These are phyloP conservation scores for Toxonevra muliebris DNA, from an alignment of 2,888 invertebrate species.

Conservation along the genomic window DNA sequence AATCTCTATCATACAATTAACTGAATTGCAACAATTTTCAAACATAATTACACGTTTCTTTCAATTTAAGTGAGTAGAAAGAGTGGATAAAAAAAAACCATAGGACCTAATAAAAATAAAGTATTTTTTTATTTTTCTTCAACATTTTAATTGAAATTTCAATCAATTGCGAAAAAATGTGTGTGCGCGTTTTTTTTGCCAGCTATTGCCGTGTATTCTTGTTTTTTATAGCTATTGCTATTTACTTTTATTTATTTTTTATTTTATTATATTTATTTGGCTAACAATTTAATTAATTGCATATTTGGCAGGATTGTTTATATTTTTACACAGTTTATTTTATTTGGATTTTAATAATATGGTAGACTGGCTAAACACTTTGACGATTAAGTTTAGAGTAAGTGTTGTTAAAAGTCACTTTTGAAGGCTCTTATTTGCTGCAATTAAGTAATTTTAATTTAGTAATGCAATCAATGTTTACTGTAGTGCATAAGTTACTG, in stretches of 20 bases:
- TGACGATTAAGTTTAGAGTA: too few relatives aligned
- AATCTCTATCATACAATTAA: too few relatives aligned
- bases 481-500: neutral
- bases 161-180: neutral
- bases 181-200: too few relatives aligned
- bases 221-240: neutral
- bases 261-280: neutral
- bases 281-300: conserved; percentile 23
- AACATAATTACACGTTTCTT: too few relatives aligned
- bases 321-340: too few relatives aligned
- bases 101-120: too few relatives aligned
- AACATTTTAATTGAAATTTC: conserved; percentile 5
- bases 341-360: too few relatives aligned
- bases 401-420: neutral
- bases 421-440: conserved; percentile 14
- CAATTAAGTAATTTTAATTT: conserved; percentile 13
- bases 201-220: neutral
- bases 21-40: too few relatives aligned
- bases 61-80: too few relatives aligned
- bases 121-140: neutral
- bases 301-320: conserved; percentile 12
- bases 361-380: too few relatives aligned
- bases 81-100: too few relatives aligned
- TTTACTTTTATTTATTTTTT: too few relatives aligned
- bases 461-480: neutral